Conservation (phyloP, 2,113 vertebrate genomes). For the Equus quagga region DNA sequence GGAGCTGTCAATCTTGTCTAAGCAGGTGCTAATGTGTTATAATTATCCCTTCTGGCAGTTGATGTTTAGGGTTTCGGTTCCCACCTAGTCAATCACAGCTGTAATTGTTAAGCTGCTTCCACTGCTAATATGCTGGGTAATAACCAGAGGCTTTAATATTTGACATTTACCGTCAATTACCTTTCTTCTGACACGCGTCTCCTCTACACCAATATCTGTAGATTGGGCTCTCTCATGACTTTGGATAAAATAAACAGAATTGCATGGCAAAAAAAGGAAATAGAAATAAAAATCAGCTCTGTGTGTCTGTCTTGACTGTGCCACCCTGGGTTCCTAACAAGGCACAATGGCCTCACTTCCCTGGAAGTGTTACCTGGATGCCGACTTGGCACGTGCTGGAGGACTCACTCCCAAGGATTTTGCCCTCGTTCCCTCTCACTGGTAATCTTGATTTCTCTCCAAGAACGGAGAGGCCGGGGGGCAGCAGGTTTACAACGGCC, state of each 20-base stretch:
- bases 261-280: slow-evolving; percentile 64
- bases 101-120: slow-evolving; percentile 92
- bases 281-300: neutral
- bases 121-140: slow-evolving; percentile 89
- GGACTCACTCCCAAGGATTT: neutral
- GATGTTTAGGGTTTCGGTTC: slow-evolving; percentile 91
- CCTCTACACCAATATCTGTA: slow-evolving; percentile 83
- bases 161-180: slow-evolving; percentile 90
- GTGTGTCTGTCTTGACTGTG: neutral
- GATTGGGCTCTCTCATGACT: slow-evolving; percentile 81
- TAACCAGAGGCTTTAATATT: slow-evolving; percentile 92
- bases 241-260: slow-evolving; percentile 78
- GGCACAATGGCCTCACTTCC: accelerated
- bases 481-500: neutral
- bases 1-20: slow-evolving; percentile 90
- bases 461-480: accelerated
- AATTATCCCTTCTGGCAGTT: slow-evolving; percentile 92
- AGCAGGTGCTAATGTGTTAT: slow-evolving; percentile 93
- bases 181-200: slow-evolving; percentile 85
- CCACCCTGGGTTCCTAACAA: accelerated
- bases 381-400: neutral
- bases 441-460: neutral
- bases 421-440: neutral
- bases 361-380: accelerated
- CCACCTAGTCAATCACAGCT: slow-evolving; percentile 93